Evolutionary conservation across 2,888 invertebrate species (phyloP).

Genomic region (Labia minor): DNA sequence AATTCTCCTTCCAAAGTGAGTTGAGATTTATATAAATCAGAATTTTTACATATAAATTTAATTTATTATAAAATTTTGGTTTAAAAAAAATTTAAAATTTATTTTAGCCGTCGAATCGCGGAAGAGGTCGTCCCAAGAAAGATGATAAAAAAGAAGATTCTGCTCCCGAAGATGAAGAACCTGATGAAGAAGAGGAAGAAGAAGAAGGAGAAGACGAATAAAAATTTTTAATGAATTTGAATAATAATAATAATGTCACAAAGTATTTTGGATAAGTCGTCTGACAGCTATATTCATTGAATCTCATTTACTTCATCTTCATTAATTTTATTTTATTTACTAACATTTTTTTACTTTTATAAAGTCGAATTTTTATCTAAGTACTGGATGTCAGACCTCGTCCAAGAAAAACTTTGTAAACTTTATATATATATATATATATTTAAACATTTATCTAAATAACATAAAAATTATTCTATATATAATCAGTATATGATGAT

Average conservation of each 20-base stretch:
- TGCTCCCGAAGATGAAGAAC: conserved; percentile 33
- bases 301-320: conserved; percentile 3
- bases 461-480: neutral
- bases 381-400: neutral
- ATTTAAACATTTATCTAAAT: neutral
- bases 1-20: conserved; percentile 37
- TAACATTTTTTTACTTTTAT: neutral
- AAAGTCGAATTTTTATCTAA: neutral
- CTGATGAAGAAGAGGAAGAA: conserved; percentile 37
- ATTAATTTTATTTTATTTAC: neutral
- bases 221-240: conserved; percentile 18
- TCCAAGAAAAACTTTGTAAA: neutral
- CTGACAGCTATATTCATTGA: neutral
- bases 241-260: neutral
- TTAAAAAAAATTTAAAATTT: neutral
- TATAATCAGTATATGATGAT: neutral
- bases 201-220: conserved; percentile 35
- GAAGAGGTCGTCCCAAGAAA: conserved; percentile 40
- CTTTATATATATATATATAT: neutral
- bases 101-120: conserved; percentile 26
- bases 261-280: neutral
- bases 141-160: conserved; percentile 36
- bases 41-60: neutral
- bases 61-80: conserved; percentile 15
- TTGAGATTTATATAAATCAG: neutral